Base-by-base conservation (phyloP, 1,140 invertebrate species). In the Trichoplusia ni region DNA sequence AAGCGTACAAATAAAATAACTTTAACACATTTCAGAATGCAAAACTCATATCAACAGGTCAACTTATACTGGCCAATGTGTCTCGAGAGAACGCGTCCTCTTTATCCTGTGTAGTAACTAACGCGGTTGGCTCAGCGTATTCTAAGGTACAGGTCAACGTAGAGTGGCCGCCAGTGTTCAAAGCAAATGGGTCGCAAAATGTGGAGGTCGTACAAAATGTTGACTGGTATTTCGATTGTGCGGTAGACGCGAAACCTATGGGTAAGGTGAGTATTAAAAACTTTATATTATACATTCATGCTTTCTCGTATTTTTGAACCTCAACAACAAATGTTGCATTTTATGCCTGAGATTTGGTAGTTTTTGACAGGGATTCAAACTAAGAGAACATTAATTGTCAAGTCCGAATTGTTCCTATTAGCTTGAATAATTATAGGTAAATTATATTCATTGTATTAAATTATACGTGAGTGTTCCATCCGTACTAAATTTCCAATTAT, bases 71-170 rank as follows among this genome's bases (percentile, higher is more conserved):
- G 0, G 0, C 18, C 0, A 90, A 89, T 35, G 75, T 90, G 4
- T 76, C 75, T 2, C 81, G 90, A 2, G 0, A 66, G 0, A 67
- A 89, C 23, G 53, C 79, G 0, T 73, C 77, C 0, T 63, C 58
- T 0, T 89, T 86, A 59, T 75, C 82, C 0, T 91, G 90, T 35
- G 79, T 89, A 1, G 85, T 77, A 7, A 68, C 61, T 1, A 91
- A 90, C 51, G 61, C 70, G 0, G 78, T 79, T 1, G 82, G 79
- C 1, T 74, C 80, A 0, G 79, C 68, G 0, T 69, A 76, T 9
- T 68, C 79, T 0, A 70, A 40, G 2, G 62, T 90, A 0, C 33
- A 37, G 2, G 4, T 90, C 0, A 42, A 54, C 4, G 81, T 90
- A 1, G 78, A 89, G 19, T 91, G 89, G 89, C 73, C 79, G 2